These are phyloP conservation scores for Charaxes varanes DNA, from an alignment of 1,140 invertebrate genomes.

Conservation along the genomic window DNA sequence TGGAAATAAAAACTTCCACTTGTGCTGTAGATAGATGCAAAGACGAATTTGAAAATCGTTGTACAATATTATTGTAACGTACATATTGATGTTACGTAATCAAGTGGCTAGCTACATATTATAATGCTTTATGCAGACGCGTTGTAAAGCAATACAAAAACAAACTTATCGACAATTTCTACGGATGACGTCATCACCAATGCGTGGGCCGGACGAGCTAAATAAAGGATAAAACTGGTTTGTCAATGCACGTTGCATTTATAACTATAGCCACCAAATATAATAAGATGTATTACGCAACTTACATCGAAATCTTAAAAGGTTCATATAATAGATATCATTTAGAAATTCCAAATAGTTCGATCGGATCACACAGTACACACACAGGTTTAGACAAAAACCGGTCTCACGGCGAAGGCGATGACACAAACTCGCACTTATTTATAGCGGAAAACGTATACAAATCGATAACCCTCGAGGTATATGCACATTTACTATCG, in stretches of 20 bases:
- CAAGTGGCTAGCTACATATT: not conserved
- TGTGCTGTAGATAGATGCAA: too few relatives aligned
- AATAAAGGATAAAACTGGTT: conserved; percentile 27
- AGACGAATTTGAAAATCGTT: too few relatives aligned
- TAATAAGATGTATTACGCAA: conserved; percentile 41
- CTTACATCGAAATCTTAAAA: conserved; percentile 27
- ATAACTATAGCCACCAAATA: conserved; percentile 25
- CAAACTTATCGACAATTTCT: conserved; percentile 18
- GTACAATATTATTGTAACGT: too few relatives aligned
- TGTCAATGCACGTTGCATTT: conserved; percentile 21
- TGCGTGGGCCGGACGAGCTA: conserved; percentile 23
- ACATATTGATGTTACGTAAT: too few relatives aligned
- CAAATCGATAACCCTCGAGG: conserved; percentile 60
- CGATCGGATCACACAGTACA: conserved; percentile 33
- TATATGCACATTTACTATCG: conserved; percentile 40
- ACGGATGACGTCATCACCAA: conserved; percentile 26
- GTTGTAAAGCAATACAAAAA: conserved; percentile 4
- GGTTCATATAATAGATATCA: conserved; percentile 29
- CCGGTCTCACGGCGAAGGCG: conserved; percentile 41
- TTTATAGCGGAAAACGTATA: conserved; percentile 70
- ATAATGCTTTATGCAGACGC: not conserved
- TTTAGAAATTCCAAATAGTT: conserved; percentile 42
- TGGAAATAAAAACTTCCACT: too few relatives aligned
- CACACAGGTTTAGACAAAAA: conserved; percentile 50
- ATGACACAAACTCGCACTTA: conserved; percentile 68